Evolutionary conservation across 2,113 vertebrate genomes (phyloP), one percentile per base, ranked within the genome.

Genomic region (Isurus oxyrinchus): DNA sequence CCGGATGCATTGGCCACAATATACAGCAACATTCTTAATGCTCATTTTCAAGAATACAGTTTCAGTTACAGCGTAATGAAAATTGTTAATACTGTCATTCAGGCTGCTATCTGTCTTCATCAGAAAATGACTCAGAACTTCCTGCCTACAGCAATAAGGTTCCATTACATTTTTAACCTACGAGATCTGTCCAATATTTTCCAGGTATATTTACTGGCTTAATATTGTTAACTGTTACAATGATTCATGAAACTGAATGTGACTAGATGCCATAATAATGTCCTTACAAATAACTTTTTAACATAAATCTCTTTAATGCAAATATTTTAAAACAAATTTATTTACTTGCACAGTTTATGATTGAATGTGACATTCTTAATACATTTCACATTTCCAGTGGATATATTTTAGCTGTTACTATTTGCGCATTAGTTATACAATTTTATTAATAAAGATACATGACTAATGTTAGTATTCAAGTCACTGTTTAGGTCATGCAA

Each of bases 61-160:
- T 98, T 98, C 97, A 98, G 97, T 97, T 98, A 97, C 1, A 98
- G 97, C 2, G 97, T 98, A 96, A 97, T 98, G 93, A 98, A 98
- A 97, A 98, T 98, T 96, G 96, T 98, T 7, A 97, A 97, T 69
- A 98, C 97, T 53, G 96, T 98, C 59, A 96, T 97, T 76, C 97
- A 98, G 98, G 97, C 97, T 96, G 96, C 97, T 84, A 98, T 98
- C 97, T 98, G 97, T 97, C 97, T 99, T 95, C 97, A 98, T 97
- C 98, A 98, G 97, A 99, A 99, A 98, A 98, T 98, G 97, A 98
- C 97, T 53, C 98, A 98, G 97, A 98, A 98, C 97, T 98, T 99
- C 96, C 97, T 98, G 59, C 98, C 97, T 27, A 98, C 97, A 49
- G 97, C 98, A 59, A 98, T 98, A 96, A 98, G 97, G 97, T 98